Evolutionary conservation across 2,797 vertebrate species (phyloP), one percentile per base, ranked within the genome.

Genomic region (Chaetophractus vellerosus): DNA sequence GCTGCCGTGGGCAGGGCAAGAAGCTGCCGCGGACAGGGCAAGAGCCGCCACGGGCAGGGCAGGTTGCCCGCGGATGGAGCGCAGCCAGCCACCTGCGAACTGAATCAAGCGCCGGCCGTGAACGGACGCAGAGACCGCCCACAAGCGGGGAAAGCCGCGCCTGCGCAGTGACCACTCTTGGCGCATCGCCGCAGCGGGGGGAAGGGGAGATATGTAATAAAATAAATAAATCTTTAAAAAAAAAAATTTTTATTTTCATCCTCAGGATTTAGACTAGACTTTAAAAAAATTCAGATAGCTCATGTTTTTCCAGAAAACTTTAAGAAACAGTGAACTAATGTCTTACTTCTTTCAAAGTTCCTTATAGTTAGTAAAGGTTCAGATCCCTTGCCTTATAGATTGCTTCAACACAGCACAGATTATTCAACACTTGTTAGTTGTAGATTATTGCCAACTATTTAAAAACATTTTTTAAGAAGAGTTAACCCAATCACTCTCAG

Each of bases 271-370:
- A 78, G 9, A 71, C 18, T 94, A 19, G 0, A n/a, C 63, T 78
- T 50, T 26, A 16, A 74, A 12, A 80, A 9, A 88, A 63, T 74
- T 68, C 16, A 93, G 50, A 84, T 50, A 89, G 59, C 5, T 66
- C n/a, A 48, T 45, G 12, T 66, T 91, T 90, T 66, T 76, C n/a
- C 69, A 90, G 45, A 91, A 94, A 93, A 69, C 36, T 75, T 95
- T 55, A 89, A 89, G 18, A 92, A 90, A 85, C 6, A 61, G 64
- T 91, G 23, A 52, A 3, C 9, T 63, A 76, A 15, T 84, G 55
- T 33, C 26, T n/a, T 71, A 21, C 63, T 90, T 85, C n/a, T 95
- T 93, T 90, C 66, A 93, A 90, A 96, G 92, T 80, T 94, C 50
- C 57, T 88, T 95, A 85, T 0, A 81, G 36, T 75, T 92, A 59